Evolutionary conservation across 2,888 invertebrate genomes (phyloP).

Genomic region (Erebia aethiops): DNA sequence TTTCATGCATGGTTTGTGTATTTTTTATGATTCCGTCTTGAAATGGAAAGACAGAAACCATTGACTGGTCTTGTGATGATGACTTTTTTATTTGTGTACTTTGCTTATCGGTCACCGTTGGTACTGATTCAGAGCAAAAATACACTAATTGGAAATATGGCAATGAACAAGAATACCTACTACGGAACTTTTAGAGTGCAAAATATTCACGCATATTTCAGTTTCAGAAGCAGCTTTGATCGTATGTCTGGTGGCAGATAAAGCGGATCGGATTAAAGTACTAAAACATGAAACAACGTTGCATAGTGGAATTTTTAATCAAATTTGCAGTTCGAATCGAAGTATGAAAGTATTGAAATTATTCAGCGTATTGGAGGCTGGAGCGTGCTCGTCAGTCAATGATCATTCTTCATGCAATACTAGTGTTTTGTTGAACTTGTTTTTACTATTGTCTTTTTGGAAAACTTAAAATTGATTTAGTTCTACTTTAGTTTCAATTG

Average conservation of each 20-base stretch:
- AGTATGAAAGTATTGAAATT: constrained; percentile 11
- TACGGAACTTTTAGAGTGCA: background rate
- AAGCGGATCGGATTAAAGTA: background rate
- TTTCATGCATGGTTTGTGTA: background rate
- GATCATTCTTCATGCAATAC: background rate
- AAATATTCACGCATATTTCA: background rate
- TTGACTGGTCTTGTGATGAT: background rate
- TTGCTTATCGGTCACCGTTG: too few species aligned
- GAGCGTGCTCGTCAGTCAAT: background rate
- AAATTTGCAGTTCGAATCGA: constrained; percentile 19
- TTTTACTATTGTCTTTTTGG: background rate
- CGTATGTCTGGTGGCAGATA: background rate
- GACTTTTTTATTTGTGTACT: too few species aligned
- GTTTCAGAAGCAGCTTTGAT: background rate
- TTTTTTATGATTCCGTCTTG: background rate
- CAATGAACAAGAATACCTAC: too few species aligned
- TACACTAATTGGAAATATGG: too few species aligned
- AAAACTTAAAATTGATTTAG: background rate
- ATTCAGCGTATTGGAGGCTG: constrained; percentile 5
- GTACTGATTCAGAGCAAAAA: too few species aligned
- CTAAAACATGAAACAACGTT: constrained; percentile 14
- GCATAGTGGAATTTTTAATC: constrained; percentile 32
- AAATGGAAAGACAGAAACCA: background rate
- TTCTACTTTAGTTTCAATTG: background rate
- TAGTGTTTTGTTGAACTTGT: background rate